Base-by-base conservation (phyloP, 1,140 invertebrate genomes). In the Acromyrmex charruanus region DNA sequence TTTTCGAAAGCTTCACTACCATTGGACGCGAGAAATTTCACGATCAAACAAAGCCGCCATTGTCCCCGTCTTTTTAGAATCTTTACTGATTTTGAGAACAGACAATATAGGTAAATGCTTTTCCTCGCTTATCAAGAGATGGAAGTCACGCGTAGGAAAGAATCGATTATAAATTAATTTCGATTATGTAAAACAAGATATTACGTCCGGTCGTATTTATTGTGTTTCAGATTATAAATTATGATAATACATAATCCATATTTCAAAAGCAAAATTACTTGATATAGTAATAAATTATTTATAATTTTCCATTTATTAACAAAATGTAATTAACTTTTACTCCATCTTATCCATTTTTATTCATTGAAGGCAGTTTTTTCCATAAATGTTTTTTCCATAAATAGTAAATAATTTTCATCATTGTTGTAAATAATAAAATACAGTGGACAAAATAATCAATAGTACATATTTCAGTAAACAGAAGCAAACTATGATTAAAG, bases 41-140 rank as follows among this genome's bases (percentile, higher is more conserved):
- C 16, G n/a, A 72, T 21, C 69, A 35, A 75, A 63, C 25, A 49
- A 59, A 72, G 39, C 21, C 39, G 35, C 66, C 18, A 61, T 82
- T 35, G 39, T 81, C 39, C 21, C 16, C 51, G 4, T 4, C 39
- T 49, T 69, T 69, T 28, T 31, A 80, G 18, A 49, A 72, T 3
- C 16, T 72, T 25, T 35, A 31, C 39, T 25, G 35, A 51, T 72
- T 71, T n/a, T 12, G 31, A 21, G 39, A 65, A 51, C 39, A 63
- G 75, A 69, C 77, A 53, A 2, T n/a, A 14, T 25, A 51, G 31
- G 5, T 51, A 65, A 49, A 51, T 69, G 14, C 58, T n/a, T 66
- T 53, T 12, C 10, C 2, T 28, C 7, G 25, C 28, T 81, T 10
- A 53, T 69, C 65, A 66, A 12, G 3, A 44, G 39, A 28, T 28